Evolutionary conservation across 1,140 invertebrate species (phyloP).

Genomic region (Chironomus striatipennis): DNA sequence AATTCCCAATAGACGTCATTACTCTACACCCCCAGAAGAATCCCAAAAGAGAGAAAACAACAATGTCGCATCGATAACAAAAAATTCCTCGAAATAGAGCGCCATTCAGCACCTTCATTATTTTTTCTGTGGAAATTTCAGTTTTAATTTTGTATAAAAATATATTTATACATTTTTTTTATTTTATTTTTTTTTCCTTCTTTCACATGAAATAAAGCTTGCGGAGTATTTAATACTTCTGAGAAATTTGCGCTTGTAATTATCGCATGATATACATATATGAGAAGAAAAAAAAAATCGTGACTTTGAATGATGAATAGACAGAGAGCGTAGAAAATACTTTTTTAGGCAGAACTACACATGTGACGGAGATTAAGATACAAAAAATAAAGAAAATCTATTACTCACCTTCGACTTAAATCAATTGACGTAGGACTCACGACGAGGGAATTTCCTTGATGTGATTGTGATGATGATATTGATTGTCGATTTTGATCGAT

Average conservation of each 20-base stretch:
- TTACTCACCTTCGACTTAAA: conserved; percentile 5
- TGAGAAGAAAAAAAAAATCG: too few relatives aligned
- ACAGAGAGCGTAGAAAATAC: neutral
- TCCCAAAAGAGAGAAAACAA: neutral
- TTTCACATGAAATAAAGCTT: neutral
- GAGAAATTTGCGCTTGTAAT: neutral
- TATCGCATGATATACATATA: neutral
- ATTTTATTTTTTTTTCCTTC: neutral
- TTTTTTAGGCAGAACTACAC: neutral
- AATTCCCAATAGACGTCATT: too few relatives aligned
- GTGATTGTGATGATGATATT: neutral
- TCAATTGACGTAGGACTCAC: neutral
- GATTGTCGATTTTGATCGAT: conserved; percentile 10
- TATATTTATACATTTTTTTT: neutral
- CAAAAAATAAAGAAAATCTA: neutral
- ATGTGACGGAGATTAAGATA: neutral
- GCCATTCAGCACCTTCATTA: neutral
- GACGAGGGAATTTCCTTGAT: neutral
- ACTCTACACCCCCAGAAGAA: too few relatives aligned
- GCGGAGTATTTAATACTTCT: neutral
- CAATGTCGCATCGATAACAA: neutral
- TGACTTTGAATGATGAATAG: neutral
- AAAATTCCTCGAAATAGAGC: neutral
- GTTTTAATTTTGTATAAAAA: neutral
- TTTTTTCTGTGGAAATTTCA: neutral